Evolutionary conservation across 53 echinoderm and acorn worm species (phyloP).

Genomic region (Astropecten irregularis): DNA sequence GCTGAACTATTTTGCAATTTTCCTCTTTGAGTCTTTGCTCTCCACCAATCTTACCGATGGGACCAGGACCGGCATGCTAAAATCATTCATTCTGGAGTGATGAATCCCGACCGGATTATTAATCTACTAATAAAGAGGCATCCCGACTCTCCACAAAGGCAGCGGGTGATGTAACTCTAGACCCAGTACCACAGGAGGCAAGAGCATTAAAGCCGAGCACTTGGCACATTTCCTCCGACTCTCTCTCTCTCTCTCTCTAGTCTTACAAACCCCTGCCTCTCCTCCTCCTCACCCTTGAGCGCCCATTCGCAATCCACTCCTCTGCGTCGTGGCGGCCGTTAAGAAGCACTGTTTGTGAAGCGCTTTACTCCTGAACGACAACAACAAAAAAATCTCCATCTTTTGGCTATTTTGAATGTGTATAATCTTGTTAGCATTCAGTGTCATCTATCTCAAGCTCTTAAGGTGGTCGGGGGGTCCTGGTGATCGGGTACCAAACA

Average conservation of each 20-base stretch:
- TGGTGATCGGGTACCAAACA: too few species aligned
- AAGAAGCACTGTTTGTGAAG: neutral
- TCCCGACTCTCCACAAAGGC: too few species aligned
- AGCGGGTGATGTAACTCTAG: conserved; percentile 37
- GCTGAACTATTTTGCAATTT: too few species aligned
- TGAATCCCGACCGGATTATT: conserved; percentile 35
- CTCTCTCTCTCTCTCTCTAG: neutral
- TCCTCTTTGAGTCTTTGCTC: neutral
- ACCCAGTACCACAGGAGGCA: neutral
- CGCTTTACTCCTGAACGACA: neutral
- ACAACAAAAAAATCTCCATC: neutral
- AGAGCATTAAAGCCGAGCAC: conserved; percentile 18
- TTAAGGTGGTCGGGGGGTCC: neutral
- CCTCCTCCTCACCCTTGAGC: conserved; percentile 15
- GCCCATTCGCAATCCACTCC: neutral
- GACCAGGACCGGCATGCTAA: too few species aligned
- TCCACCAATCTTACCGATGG: too few species aligned
- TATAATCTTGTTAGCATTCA: conserved; percentile 36
- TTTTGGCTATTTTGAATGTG: conserved; percentile 39
- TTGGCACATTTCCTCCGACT: neutral
- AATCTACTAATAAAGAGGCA: conserved; percentile 11
- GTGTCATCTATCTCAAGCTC: conserved; percentile 29
- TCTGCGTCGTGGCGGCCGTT: neutral
- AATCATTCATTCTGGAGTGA: neutral
- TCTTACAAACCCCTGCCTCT: too few species aligned